Percentiles rank a stretch among this genome's conserved stretches.
Conservation (phyloP, 2,113 vertebrate species). For the Eretmochelys imbricata region DNA sequence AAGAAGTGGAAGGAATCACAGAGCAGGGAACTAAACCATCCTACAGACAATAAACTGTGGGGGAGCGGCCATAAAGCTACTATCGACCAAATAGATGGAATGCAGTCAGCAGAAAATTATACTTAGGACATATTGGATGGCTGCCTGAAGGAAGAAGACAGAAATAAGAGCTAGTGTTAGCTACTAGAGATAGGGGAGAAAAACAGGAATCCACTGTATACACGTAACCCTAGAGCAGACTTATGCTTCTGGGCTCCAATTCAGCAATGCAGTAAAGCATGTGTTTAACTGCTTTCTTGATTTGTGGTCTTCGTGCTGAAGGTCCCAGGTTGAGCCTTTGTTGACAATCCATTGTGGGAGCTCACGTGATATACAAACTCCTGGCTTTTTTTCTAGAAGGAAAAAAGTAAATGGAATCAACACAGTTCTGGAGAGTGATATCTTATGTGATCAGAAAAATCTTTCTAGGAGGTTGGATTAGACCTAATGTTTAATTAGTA, state of each 20-base stretch:
- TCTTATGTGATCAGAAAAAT: background rate
- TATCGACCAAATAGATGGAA: fast-evolving
- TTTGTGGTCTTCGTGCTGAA: background rate
- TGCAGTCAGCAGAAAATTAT: background rate
- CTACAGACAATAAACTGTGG: background rate
- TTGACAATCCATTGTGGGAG: background rate
- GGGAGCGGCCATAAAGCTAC: background rate
- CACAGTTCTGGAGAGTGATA: background rate
- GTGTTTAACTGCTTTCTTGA: background rate
- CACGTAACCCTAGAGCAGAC: background rate
- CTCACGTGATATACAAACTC: background rate
- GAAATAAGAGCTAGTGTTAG: background rate
- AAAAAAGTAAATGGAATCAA: background rate
- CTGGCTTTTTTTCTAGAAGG: background rate
- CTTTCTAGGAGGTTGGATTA: background rate
- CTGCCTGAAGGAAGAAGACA: background rate
- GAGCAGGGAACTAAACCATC: background rate
- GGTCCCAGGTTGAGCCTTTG: background rate
- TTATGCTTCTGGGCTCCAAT: background rate
- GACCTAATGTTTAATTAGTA: background rate
- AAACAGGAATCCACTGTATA: background rate
- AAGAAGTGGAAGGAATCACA: background rate
- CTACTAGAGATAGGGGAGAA: fast-evolving
- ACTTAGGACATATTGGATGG: background rate
- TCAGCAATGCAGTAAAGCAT: background rate